Conservation (phyloP, 2,888 invertebrate species). For the Hedychridium roseum region DNA sequence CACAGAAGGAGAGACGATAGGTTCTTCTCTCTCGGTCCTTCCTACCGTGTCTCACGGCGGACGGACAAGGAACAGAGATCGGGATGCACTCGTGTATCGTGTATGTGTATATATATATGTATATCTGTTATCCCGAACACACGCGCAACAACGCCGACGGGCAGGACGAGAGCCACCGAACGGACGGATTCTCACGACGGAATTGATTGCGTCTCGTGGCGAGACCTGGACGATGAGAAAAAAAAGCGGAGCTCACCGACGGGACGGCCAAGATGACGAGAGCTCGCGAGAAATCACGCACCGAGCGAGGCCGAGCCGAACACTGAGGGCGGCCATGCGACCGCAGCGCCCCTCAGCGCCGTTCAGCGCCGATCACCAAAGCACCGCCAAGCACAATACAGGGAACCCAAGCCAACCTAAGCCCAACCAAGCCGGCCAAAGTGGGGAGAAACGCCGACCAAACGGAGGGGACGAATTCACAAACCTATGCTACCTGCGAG, state of each 20-base stretch:
- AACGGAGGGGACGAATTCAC: too few relatives aligned
- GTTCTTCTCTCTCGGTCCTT: not conserved
- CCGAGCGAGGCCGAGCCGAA: slow-evolving; percentile 59
- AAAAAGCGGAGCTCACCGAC: slow-evolving; percentile 1
- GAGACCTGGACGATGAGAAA: too few relatives aligned
- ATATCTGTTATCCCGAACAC: too few relatives aligned
- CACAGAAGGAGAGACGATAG: not conserved
- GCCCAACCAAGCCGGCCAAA: too few relatives aligned
- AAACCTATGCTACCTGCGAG: too few relatives aligned
- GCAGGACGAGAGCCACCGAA: too few relatives aligned
- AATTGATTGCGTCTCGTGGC: slow-evolving; percentile 33
- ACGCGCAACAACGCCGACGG: not conserved
- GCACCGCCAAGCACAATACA: too few relatives aligned
- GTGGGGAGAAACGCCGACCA: too few relatives aligned
- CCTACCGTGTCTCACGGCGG: not conserved
- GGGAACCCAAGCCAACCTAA: too few relatives aligned
- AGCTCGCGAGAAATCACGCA: slow-evolving; percentile 51
- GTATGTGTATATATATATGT: too few relatives aligned
- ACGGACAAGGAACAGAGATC: too few relatives aligned
- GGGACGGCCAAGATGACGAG: slow-evolving; percentile 7
- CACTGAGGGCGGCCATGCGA: slow-evolving; percentile 60
- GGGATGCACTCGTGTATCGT: too few relatives aligned
- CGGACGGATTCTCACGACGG: slow-evolving; percentile 42
- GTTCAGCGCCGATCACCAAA: slow-evolving; percentile 20
- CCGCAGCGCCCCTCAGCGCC: slow-evolving; percentile 43